Percentiles rank a stretch among this genome's conserved stretches.
Evolutionary conservation across 2,888 invertebrate genomes (phyloP).

Genomic region (Plusia festucae): DNA sequence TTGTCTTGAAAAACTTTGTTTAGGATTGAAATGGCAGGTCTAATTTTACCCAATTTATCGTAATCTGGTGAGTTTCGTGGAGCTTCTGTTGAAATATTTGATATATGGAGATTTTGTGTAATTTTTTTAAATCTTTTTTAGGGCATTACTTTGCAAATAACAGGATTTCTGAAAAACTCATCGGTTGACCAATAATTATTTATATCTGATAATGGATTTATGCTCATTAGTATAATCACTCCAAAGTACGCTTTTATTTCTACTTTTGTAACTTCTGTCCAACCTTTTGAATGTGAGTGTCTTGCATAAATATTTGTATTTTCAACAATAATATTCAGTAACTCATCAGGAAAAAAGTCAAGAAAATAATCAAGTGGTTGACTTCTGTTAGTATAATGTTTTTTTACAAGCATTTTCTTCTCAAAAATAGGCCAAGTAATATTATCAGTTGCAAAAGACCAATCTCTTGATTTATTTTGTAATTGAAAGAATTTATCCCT

Average conservation of each 20-base stretch:
- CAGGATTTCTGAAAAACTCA: conserved; percentile 32
- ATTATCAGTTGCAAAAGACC: conserved; percentile 23
- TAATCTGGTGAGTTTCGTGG: conserved; percentile 31
- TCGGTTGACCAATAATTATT: conserved; percentile 35
- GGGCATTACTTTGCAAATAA: conserved; percentile 34
- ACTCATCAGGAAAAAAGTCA: conserved; percentile 13
- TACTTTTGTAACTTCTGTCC: conserved; percentile 36
- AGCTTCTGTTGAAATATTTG: conserved; percentile 26
- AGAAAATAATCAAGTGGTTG: conserved; percentile 28
- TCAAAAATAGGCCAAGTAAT: conserved; percentile 29
- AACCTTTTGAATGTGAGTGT: conserved; percentile 31
- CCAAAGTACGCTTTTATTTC: conserved; percentile 40
- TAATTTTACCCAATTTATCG: conserved; percentile 45
- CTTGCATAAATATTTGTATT: conserved; percentile 31
- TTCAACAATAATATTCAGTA: conserved; percentile 32
- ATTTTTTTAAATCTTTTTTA: conserved; percentile 42
- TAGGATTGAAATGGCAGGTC: conserved; percentile 29
- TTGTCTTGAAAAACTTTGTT: conserved; percentile 33
- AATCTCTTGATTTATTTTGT: conserved; percentile 33
- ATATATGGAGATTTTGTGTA: conserved; percentile 33
- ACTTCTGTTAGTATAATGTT: conserved; percentile 24
- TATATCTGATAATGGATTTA: conserved; percentile 39
- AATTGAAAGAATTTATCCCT: conserved; percentile 26
- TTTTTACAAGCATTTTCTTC: conserved; percentile 29
- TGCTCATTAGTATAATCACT: conserved; percentile 33